Conservation (phyloP, 2,888 invertebrate genomes). For the Latheticus oryzae region DNA sequence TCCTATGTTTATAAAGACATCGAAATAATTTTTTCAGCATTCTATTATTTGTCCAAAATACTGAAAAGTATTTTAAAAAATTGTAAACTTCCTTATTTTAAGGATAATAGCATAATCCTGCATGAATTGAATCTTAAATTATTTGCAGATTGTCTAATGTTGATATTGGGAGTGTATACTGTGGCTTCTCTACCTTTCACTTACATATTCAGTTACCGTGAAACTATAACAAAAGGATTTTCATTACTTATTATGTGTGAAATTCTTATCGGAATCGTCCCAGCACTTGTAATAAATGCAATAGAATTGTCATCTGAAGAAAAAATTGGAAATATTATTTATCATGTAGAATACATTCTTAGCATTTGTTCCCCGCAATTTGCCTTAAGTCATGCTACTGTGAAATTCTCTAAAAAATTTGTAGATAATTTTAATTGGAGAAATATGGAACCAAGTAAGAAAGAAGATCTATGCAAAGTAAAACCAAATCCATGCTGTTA, state of each 20-base stretch:
- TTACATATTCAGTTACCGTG: slow-evolving; percentile 71
- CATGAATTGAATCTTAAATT: slow-evolving; percentile 8
- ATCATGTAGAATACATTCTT: slow-evolving; percentile 48
- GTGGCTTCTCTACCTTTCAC: slow-evolving; percentile 73
- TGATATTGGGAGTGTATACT: slow-evolving; percentile 71
- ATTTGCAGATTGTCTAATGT: too few relatives aligned
- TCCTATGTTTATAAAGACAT: too few relatives aligned
- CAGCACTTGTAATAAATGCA: slow-evolving; percentile 53
- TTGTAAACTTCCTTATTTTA: too few relatives aligned
- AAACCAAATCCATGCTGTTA: slow-evolving; percentile 57
- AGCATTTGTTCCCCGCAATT: slow-evolving; percentile 58
- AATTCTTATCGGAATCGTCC: slow-evolving; percentile 57
- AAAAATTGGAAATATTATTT: slow-evolving; percentile 48
- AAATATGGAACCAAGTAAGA: slow-evolving; percentile 48
- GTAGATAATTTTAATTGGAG: slow-evolving; percentile 59
- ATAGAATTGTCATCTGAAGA: slow-evolving; percentile 52
- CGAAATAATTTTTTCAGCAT: too few relatives aligned
- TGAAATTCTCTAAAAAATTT: slow-evolving; percentile 55
- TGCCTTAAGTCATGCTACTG: slow-evolving; percentile 54
- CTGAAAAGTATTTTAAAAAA: too few relatives aligned
- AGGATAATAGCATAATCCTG: too few relatives aligned
- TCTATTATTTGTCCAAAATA: too few relatives aligned
- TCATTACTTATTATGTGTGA: slow-evolving; percentile 56
- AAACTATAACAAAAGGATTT: slow-evolving; percentile 67
- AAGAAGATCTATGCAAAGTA: slow-evolving; percentile 42